These are phyloP conservation scores for Steatornis caripensis DNA, from an alignment of 2,113 vertebrate genomes.

Conservation along the genomic window DNA sequence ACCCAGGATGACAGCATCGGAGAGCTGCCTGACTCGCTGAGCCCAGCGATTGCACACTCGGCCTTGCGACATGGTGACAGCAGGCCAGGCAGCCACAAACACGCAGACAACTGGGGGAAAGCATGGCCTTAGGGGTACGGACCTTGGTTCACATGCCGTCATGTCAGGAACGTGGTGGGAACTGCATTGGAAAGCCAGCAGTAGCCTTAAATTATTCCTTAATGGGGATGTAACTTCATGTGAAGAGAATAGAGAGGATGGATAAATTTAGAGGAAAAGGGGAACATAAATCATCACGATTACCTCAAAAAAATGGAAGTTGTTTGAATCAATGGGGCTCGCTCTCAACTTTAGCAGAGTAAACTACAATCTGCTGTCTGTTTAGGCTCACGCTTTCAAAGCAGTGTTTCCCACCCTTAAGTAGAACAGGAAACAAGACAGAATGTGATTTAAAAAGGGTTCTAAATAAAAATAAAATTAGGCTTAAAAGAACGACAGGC, in stretches of 20 bases:
- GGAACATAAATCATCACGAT: not conserved
- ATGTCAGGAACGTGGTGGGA: not conserved
- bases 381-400: not conserved
- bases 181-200: not conserved
- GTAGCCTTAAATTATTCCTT: not conserved
- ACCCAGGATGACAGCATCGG: too few relatives aligned
- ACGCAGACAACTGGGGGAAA: not conserved
- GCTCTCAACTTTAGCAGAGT: not conserved
- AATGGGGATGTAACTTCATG: not conserved
- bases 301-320: not conserved
- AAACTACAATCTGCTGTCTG: not conserved
- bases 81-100: not conserved
- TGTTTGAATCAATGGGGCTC: not conserved
- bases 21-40: too few relatives aligned
- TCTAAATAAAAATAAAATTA: not conserved
- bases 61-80: not conserved
- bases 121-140: too few relatives aligned
- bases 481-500: not conserved
- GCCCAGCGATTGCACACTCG: not conserved
- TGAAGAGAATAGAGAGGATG: not conserved
- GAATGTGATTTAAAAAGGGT: not conserved
- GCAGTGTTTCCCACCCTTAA: not conserved
- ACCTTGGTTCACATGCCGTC: not conserved
- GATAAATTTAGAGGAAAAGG: not conserved
- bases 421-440: not conserved